Percentiles rank a stretch among this genome's conserved stretches.
Evolutionary conservation across 2,797 vertebrate species (phyloP).

Genomic region (Xerus rutilus): DNA sequence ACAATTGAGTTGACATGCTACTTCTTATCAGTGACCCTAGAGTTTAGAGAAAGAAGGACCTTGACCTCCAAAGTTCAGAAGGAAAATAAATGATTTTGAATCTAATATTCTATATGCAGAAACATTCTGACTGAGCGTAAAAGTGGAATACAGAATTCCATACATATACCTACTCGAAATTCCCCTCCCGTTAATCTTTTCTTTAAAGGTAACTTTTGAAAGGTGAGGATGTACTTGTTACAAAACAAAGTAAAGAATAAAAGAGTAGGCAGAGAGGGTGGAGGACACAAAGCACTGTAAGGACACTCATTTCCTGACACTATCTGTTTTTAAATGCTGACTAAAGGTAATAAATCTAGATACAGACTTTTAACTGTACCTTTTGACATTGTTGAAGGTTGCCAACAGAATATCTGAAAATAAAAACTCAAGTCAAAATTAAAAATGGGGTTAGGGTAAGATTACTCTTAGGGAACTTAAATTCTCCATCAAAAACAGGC

Average conservation of each 20-base stretch:
- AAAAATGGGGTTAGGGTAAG: not conserved
- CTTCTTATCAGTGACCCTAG: not conserved
- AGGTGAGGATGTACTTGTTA: not conserved
- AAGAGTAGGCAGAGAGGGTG: not conserved
- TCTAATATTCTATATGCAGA: not conserved
- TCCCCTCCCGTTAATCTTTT: not conserved
- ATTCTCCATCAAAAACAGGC: not conserved
- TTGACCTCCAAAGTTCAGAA: not conserved
- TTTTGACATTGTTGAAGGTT: not conserved
- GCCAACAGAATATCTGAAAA: not conserved
- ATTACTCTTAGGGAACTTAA: not conserved
- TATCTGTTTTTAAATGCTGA: not conserved
- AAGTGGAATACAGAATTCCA: not conserved
- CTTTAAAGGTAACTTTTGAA: not conserved
- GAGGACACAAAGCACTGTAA: not conserved
- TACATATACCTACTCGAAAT: not conserved
- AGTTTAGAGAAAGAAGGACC: not conserved
- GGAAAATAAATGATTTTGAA: not conserved
- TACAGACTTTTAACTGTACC: not conserved
- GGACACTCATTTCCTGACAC: not conserved
- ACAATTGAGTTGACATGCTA: not conserved
- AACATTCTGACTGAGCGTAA: not conserved
- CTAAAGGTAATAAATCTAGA: not conserved
- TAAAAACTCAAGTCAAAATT: conserved; percentile 2
- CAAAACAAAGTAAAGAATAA: not conserved